A percentile compares a stretch with the other conserved stretches of the same genome.
These are phyloP conservation scores for Mythimna vitellina DNA, from an alignment of 2,888 invertebrate species.

Conservation along the genomic window DNA sequence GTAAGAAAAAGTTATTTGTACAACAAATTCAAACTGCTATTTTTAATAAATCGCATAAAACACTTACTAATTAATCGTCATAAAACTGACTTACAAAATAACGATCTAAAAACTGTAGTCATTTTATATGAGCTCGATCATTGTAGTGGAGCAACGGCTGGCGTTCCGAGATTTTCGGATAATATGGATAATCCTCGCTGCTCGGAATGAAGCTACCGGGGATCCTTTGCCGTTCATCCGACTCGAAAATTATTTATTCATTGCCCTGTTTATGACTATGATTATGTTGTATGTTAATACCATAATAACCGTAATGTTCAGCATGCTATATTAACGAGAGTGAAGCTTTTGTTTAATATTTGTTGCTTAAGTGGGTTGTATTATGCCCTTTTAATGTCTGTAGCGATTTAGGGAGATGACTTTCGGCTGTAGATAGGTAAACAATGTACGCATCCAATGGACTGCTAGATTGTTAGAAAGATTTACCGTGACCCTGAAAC, in stretches of 20 bases:
- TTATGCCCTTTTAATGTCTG: background rate
- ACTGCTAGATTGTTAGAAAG: no score
- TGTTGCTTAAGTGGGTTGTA: slow-evolving; percentile 11
- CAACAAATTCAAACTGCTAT: background rate
- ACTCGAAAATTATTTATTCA: slow-evolving; percentile 86
- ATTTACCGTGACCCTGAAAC: no score
- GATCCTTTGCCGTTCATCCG: slow-evolving; percentile 80
- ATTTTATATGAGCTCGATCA: slow-evolving; percentile 83
- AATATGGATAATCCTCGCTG: slow-evolving; percentile 86
- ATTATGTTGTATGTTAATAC: slow-evolving; percentile 74
- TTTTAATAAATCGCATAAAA: slow-evolving; percentile 38
- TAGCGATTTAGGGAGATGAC: background rate
- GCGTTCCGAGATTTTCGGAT: slow-evolving; percentile 85
- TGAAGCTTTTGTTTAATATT: slow-evolving; percentile 53
- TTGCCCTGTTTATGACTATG: slow-evolving; percentile 78
- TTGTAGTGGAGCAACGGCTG: slow-evolving; percentile 78
- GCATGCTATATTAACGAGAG: slow-evolving; percentile 60
- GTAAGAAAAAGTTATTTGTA: no score
- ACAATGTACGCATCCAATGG: background rate
- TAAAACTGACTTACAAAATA: slow-evolving; percentile 77
- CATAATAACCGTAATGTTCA: slow-evolving; percentile 67
- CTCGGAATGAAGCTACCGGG: slow-evolving; percentile 82
- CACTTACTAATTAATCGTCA: slow-evolving; percentile 74
- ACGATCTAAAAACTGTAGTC: slow-evolving; percentile 80
- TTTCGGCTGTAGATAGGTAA: background rate